These are phyloP conservation scores for Caiman crocodilus DNA, from an alignment of 2,797 vertebrate genomes.

Conservation along the genomic window DNA sequence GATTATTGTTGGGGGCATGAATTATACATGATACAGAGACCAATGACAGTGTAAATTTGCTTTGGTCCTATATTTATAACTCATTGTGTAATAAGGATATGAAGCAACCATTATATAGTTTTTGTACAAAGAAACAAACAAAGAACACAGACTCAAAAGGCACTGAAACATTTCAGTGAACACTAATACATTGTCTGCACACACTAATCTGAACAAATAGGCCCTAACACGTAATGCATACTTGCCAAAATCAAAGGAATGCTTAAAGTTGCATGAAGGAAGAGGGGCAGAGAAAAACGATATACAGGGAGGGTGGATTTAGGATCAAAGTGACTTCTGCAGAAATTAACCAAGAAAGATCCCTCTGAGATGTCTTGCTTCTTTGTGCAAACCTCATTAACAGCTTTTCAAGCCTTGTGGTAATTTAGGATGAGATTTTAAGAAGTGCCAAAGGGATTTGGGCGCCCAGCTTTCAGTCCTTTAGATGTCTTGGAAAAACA, in stretches of 20 bases:
- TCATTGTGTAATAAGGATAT: not conserved
- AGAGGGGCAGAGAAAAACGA: not conserved
- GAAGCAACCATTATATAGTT: not conserved
- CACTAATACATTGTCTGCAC: not conserved
- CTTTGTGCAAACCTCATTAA: not conserved
- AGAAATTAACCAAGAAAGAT: not conserved
- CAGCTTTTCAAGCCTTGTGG: not conserved
- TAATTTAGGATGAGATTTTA: not conserved
- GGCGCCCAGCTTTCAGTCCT: not conserved
- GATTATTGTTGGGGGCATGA: not conserved
- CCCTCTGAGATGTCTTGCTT: accelerated
- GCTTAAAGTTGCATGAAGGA: not conserved
- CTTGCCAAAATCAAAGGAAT: not conserved
- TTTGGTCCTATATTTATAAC: not conserved
- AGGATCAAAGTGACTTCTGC: not conserved
- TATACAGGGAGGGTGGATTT: too few species aligned
- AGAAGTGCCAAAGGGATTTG: not conserved
- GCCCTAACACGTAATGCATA: not conserved
- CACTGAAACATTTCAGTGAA: not conserved
- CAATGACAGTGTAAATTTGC: too few species aligned
- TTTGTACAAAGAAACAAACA: not conserved
- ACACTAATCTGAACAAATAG: not conserved
- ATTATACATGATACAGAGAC: not conserved
- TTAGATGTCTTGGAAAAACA: not conserved
- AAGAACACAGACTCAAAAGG: not conserved